Percentiles rank a stretch among this genome's conserved stretches.
These are phyloP conservation scores for Triplophysa yarkandensis DNA, from an alignment of 2,797 vertebrate genomes.

Conservation along the genomic window DNA sequence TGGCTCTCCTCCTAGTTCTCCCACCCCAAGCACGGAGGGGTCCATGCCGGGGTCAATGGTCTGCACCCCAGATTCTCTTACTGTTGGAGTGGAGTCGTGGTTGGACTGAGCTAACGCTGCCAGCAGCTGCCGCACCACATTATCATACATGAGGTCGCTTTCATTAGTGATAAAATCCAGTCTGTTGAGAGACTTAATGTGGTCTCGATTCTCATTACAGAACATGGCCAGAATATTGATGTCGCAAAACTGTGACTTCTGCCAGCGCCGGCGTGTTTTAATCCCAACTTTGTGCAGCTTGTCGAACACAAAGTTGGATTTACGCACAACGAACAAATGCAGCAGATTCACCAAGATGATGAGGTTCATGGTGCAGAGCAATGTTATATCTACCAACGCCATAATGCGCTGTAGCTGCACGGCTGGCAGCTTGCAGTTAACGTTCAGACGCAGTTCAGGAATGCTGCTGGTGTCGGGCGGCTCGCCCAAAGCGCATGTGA, in stretches of 20 bases:
- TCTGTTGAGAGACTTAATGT: constrained; percentile 97
- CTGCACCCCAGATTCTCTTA: constrained; percentile 92
- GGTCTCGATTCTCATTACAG: constrained; percentile 98
- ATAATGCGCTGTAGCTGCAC: constrained; percentile 98
- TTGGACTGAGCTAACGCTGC: constrained; percentile 96
- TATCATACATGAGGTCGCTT: constrained; percentile 98
- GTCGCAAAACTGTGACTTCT: constrained; percentile 98
- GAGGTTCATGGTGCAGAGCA: constrained; percentile 95
- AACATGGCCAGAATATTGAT: constrained; percentile 99
- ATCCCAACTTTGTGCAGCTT: constrained; percentile 98
- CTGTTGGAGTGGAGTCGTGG: constrained; percentile 92
- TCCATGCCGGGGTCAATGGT: constrained; percentile 90
- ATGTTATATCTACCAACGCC: constrained; percentile 88
- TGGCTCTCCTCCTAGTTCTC: constrained; percentile 84
- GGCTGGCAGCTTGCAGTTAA: constrained; percentile 95
- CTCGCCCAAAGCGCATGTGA: constrained; percentile 90
- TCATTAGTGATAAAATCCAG: constrained; percentile 99
- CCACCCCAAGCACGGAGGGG: constrained; percentile 83
- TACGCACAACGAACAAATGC: constrained; percentile 96
- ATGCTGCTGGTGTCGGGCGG: constrained; percentile 87
- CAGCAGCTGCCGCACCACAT: constrained; percentile 94
- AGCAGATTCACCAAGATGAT: constrained; percentile 94
- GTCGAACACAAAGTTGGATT: constrained; percentile 99
- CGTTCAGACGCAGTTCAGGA: constrained; percentile 81
- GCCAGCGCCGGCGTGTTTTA: constrained; percentile 95